Conservation (phyloP, 2,797 vertebrate species). For the Enteromius viviparus region DNA sequence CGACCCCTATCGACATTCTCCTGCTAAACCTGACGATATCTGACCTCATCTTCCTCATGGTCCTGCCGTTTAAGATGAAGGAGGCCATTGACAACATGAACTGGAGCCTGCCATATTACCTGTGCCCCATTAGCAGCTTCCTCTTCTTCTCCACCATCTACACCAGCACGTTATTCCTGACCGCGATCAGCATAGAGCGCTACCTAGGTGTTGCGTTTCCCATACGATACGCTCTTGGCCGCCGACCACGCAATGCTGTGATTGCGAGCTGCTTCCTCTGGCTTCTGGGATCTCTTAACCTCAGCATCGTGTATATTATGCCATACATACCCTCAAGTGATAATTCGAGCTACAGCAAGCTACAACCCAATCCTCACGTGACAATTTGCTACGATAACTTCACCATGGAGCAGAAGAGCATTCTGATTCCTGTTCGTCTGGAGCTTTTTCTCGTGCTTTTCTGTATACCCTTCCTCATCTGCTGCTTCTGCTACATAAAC, state of each 20-base stretch:
- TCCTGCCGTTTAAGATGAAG: conserved; percentile 85
- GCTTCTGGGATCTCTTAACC: conserved; percentile 80
- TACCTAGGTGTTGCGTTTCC: conserved; percentile 88
- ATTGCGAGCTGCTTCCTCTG: conserved; percentile 76
- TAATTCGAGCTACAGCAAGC: background rate
- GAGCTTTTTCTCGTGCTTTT: conserved; percentile 85
- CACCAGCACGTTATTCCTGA: conserved; percentile 87
- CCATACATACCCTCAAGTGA: conserved; percentile 62
- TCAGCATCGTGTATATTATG: conserved; percentile 83
- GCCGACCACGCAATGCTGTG: conserved; percentile 74
- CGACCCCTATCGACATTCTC: conserved; percentile 80
- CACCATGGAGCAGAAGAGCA: conserved; percentile 65
- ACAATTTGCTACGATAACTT: conserved; percentile 82
- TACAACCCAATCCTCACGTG: background rate
- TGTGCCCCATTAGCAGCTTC: conserved; percentile 82
- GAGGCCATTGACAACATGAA: conserved; percentile 73
- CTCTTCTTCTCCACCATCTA: conserved; percentile 90
- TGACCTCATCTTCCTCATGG: conserved; percentile 83
- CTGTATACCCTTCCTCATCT: conserved; percentile 82
- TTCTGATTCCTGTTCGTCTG: conserved; percentile 79
- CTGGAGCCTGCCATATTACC: conserved; percentile 74
- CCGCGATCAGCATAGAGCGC: conserved; percentile 84
- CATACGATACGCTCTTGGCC: conserved; percentile 78
- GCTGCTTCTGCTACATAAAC: conserved; percentile 84
- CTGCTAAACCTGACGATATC: conserved; percentile 88